These are phyloP conservation scores for Drosophila koepferae DNA, from an alignment of 2,888 invertebrate species.

Conservation along the genomic window DNA sequence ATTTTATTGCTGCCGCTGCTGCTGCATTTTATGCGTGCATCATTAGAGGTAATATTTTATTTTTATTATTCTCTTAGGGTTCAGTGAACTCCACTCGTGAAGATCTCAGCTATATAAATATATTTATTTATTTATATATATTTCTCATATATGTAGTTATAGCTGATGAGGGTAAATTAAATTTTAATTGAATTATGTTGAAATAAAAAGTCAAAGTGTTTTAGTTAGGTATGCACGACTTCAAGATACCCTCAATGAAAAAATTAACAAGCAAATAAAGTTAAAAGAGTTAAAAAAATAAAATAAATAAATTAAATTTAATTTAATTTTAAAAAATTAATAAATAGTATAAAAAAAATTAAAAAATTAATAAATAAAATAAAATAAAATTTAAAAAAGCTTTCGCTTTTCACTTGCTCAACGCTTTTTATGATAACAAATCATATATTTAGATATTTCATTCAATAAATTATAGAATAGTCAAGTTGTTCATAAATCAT, in stretches of 20 bases:
- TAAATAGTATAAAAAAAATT: too few species aligned
- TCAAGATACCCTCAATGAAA: background rate
- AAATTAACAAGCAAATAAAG: too few species aligned
- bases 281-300: too few species aligned
- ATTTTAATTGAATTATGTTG: constrained; percentile 49
- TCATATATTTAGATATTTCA: too few species aligned
- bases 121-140: background rate
- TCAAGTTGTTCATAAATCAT: too few species aligned
- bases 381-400: too few species aligned
- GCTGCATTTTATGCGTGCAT: constrained; percentile 49
- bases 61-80: constrained; percentile 42
- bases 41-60: constrained; percentile 55
- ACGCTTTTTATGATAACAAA: too few species aligned
- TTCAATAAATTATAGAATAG: too few species aligned
- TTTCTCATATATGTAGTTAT: constrained; percentile 17
- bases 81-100: constrained; percentile 57
- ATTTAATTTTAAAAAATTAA: too few species aligned
- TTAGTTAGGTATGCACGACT: background rate
- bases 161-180: constrained; percentile 46
- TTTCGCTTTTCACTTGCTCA: too few species aligned
- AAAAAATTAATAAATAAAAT: too few species aligned
- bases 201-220: background rate
- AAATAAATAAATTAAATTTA: too few species aligned
- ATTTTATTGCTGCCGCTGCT: constrained; percentile 48
- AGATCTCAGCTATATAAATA: constrained; percentile 2